These are phyloP conservation scores for Oreamnos americanus DNA, from an alignment of 2,113 vertebrate genomes.

Conservation along the genomic window DNA sequence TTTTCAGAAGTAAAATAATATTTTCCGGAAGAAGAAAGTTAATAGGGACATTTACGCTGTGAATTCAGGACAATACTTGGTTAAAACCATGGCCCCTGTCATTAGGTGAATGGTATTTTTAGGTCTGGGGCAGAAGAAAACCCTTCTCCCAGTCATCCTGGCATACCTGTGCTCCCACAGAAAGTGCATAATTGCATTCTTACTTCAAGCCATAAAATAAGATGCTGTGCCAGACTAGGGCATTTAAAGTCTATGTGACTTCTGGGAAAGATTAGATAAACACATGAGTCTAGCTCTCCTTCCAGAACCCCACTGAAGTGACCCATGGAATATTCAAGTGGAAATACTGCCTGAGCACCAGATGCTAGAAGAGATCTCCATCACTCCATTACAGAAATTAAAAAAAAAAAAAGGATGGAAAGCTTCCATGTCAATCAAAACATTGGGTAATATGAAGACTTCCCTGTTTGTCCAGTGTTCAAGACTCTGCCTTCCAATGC, in stretches of 20 bases:
- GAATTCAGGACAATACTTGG: neutral
- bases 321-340: neutral
- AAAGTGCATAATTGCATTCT: neutral
- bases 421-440: neutral
- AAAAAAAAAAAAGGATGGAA: neutral
- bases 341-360: neutral
- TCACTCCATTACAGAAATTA: neutral
- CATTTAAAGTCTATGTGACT: neutral
- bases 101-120: neutral
- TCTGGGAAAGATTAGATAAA: neutral
- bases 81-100: neutral
- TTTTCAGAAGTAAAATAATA: constrained; percentile 11
- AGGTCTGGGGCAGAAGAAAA: neutral
- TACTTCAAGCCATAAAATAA: constrained; percentile 13
- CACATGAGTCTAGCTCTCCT: neutral
- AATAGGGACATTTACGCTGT: neutral
- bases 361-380: neutral
- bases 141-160: neutral
- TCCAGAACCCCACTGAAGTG: neutral
- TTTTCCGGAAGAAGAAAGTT: neutral
- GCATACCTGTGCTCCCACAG: neutral
- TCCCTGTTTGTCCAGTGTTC: neutral
- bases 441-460: neutral
- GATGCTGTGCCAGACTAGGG: neutral
- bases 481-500: neutral